Conservation (phyloP, 2,797 vertebrate genomes). For the Graptemys geographica region DNA sequence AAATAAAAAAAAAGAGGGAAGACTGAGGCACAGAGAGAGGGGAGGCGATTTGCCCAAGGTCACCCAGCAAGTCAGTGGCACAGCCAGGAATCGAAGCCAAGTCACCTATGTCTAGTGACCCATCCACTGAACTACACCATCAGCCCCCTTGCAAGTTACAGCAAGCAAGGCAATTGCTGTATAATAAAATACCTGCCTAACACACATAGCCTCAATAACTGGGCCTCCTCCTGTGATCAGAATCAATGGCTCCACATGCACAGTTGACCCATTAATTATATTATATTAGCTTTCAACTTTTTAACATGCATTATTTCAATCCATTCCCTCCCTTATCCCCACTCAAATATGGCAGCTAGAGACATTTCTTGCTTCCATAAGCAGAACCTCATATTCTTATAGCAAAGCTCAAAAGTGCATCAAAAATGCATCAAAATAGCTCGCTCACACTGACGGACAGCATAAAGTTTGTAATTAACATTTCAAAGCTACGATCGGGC, state of each 20-base stretch:
- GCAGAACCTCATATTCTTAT: conserved; percentile 33
- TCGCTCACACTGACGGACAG: conserved; percentile 48
- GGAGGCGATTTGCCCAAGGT: neutral
- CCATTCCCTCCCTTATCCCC: neutral
- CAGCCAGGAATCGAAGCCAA: neutral
- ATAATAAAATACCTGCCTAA: neutral
- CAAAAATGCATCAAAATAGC: conserved; percentile 73
- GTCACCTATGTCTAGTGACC: accelerated
- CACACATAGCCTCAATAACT: neutral
- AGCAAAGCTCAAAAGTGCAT: conserved; percentile 30
- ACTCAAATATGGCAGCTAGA: neutral
- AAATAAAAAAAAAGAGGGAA: accelerated
- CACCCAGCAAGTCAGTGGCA: accelerated
- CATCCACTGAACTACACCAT: accelerated
- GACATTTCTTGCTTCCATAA: conserved; percentile 31
- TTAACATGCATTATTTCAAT: neutral
- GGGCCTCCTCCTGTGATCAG: neutral
- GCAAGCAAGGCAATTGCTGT: neutral
- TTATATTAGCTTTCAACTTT: neutral
- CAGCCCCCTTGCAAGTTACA: neutral
- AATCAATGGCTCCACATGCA: neutral
- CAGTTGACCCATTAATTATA: neutral
- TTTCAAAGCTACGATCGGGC: conserved; percentile 59
- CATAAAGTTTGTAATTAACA: conserved; percentile 63
- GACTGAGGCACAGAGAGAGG: neutral